These are phyloP conservation scores for Nematopogon swammerdamellus DNA, from an alignment of 2,888 invertebrate genomes.

Conservation along the genomic window DNA sequence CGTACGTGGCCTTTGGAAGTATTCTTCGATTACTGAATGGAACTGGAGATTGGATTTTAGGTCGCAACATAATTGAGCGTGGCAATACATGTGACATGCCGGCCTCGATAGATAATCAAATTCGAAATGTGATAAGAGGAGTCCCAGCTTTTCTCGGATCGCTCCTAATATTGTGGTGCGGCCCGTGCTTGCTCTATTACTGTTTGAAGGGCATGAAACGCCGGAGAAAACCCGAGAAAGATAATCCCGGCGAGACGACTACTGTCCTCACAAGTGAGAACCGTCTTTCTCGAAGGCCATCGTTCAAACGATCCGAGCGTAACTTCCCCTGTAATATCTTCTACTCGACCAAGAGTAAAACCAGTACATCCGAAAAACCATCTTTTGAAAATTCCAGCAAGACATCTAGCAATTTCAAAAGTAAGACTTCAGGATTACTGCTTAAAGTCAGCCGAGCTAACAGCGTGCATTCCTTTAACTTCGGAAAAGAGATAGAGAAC, in stretches of 20 bases:
- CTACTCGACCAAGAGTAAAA: background rate
- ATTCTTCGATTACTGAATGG: background rate
- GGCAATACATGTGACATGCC: no score
- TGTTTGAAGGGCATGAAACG: background rate
- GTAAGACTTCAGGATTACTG: background rate
- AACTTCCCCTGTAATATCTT: background rate
- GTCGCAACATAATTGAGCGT: no score
- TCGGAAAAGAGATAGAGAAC: background rate
- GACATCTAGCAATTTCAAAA: no score
- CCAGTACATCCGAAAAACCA: no score
- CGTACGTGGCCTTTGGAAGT: background rate
- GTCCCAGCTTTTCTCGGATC: background rate
- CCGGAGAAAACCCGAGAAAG: background rate
- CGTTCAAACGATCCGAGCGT: background rate
- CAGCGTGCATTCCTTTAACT: background rate
- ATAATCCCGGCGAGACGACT: background rate
- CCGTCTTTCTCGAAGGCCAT: background rate
- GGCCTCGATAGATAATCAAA: background rate
- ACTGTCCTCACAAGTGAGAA: background rate
- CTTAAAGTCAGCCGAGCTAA: background rate
- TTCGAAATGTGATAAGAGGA: background rate
- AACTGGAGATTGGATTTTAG: background rate
- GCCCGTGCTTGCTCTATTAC: background rate
- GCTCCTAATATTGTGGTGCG: background rate
- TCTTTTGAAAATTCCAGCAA: background rate